Conservation (phyloP, 1,140 invertebrate genomes). For the Dryas iulia region DNA sequence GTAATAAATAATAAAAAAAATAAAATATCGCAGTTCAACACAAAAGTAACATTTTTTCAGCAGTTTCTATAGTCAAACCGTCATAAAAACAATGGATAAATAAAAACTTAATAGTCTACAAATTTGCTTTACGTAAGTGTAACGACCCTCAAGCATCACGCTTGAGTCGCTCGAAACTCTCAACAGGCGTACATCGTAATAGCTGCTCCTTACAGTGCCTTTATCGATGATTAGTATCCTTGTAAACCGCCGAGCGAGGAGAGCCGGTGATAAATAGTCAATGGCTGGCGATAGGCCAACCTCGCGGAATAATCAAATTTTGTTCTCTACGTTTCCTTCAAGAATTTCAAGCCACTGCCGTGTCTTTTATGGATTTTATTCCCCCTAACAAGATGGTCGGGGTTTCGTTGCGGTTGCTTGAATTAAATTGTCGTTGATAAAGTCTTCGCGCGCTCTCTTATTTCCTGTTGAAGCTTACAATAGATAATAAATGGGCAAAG, state of each 20-base stretch:
- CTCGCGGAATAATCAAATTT: conserved; percentile 79
- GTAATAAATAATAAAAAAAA: no score
- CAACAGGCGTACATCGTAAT: conserved; percentile 15
- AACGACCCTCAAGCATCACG: conserved; percentile 1
- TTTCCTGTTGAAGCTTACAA: conserved; percentile 53
- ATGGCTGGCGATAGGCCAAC: conserved; percentile 76
- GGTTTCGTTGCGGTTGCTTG: conserved; percentile 66
- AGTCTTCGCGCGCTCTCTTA: conserved; percentile 55
- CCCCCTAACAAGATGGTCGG: conserved; percentile 74
- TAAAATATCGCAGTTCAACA: no score
- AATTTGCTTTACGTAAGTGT: neutral
- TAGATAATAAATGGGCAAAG: conserved; percentile 47
- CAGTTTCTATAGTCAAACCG: no score
- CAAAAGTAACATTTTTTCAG: no score
- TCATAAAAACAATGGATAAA: neutral
- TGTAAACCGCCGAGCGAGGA: conserved; percentile 66
- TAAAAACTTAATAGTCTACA: neutral
- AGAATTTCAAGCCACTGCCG: conserved; percentile 53
- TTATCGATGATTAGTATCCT: conserved; percentile 72
- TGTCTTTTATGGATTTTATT: conserved; percentile 77
- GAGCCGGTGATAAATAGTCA: conserved; percentile 75
- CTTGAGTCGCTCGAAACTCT: conserved; percentile 6
- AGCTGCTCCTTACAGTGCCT: conserved; percentile 50
- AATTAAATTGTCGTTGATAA: conserved; percentile 77
- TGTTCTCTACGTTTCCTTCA: conserved; percentile 61